Base-by-base conservation (phyloP, 2,888 invertebrate genomes). In the Lepidochitona cinerea region DNA sequence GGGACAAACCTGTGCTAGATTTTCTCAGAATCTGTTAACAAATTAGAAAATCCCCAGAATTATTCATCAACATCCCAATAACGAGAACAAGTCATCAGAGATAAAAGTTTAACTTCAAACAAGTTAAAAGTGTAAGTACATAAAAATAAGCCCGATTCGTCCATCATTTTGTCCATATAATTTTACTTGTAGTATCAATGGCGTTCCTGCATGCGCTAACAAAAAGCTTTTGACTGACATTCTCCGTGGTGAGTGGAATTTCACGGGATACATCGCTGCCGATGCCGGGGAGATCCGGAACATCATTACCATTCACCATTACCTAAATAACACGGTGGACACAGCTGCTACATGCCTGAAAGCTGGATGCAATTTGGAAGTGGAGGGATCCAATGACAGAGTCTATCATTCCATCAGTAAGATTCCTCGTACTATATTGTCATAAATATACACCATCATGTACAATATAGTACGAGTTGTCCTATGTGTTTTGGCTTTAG, bases 151-250 rank as follows among this genome's bases (percentile, higher is more conserved):
- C 23, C 7, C 18, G 4, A n/a, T 49, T 49, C 18, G 18, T 41
- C 41, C 18, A 9, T 41, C 41, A 12, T 12, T 12, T 41, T 12
- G 9, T 41, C 41, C 41, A 41, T 41, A 9, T 41, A 41, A 9
- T 41, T 37, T 64, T 71, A 18, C 37, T 72, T 52, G 12, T 68
- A 83, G 81, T 36, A 68, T 81, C 18, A 81, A 81, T 59, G 82
- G 82, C 12, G 59, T 81, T 5, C 82, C 82, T 23, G 79, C 82
- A 0, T 81, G 82, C 76, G 81, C 79, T 59, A 79, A 83, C 75
- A 70, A 68, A 33, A 35, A 68, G 29, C 74, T 81, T 4, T 33
- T 81, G 52, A 80, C 78, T 3, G 77, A 83, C 37, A 73, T 83
- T 33, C 64, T 83, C 1, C 70, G 82, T 0, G 32, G 64, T 4